phyloP scores from a whole-genome alignment of 2,888 invertebrate species.

The Drosophila buzzatii region DNA sequence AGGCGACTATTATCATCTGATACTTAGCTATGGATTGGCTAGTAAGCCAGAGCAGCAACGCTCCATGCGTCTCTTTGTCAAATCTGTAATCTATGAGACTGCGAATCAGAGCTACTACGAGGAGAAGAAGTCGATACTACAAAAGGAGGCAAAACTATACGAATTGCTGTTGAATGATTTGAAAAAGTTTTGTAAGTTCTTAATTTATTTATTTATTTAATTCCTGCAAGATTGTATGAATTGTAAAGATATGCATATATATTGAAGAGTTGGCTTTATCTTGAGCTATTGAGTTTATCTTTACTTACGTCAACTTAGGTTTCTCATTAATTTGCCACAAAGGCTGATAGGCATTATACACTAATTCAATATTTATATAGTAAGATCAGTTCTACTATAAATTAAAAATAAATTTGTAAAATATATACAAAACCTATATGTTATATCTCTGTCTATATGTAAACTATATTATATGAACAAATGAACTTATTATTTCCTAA shows the following conservation, averaged over 20 bases:
- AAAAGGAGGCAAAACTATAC: conserved; percentile 75
- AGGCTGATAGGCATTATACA: too few relatives aligned
- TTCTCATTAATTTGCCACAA: too few relatives aligned
- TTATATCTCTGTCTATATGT: too few relatives aligned
- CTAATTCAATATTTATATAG: too few relatives aligned
- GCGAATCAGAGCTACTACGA: conserved; percentile 58
- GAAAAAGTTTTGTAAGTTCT: conserved; percentile 66
- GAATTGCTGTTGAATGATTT: conserved; percentile 67
- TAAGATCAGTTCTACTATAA: too few relatives aligned
- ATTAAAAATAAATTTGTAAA: too few relatives aligned
- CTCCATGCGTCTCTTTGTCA: conserved; percentile 71
- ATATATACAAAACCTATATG: too few relatives aligned
- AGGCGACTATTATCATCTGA: conserved; percentile 80
- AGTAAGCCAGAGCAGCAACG: conserved; percentile 36
- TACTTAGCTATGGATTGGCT: conserved; percentile 59
- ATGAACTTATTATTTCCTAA: too few relatives aligned
- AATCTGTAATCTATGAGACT: conserved; percentile 69
- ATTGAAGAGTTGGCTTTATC: too few relatives aligned
- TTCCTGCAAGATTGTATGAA: neutral
- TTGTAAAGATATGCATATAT: neutral
- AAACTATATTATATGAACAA: too few relatives aligned
- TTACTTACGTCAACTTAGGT: too few relatives aligned
- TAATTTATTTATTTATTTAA: too few relatives aligned
- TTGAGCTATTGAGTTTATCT: neutral
- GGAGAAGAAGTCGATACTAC: conserved; percentile 59